Evolutionary conservation across 2,888 invertebrate genomes (phyloP).

Genomic region (Disparrhopalites patrizii): DNA sequence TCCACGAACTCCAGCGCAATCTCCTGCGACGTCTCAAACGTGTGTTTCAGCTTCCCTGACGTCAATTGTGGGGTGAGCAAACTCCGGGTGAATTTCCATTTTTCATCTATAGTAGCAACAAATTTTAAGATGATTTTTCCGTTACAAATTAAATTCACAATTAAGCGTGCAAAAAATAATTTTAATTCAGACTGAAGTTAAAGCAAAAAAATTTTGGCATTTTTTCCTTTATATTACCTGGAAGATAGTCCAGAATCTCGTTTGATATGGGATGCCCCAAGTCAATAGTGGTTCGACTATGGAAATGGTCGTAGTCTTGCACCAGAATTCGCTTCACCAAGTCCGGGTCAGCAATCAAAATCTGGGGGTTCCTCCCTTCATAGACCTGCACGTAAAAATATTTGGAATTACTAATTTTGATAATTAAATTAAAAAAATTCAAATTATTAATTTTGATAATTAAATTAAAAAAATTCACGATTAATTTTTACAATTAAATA

Average conservation of each 20-base stretch:
- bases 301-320: constrained; percentile 33
- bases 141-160: too few relatives aligned
- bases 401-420: too few relatives aligned
- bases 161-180: background rate
- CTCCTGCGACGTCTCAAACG: constrained; percentile 30
- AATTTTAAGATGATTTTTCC: too few relatives aligned
- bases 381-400: constrained; percentile 23
- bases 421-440: too few relatives aligned
- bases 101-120: constrained; percentile 34
- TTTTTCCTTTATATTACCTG: constrained; percentile 17
- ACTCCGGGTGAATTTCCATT: constrained; percentile 37
- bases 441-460: too few relatives aligned
- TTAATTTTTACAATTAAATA: too few relatives aligned
- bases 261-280: constrained; percentile 32
- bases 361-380: constrained; percentile 33
- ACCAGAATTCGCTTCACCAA: constrained; percentile 28
- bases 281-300: constrained; percentile 28
- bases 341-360: constrained; percentile 33
- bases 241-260: constrained; percentile 35
- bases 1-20: constrained; percentile 32
- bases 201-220: too few relatives aligned
- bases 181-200: background rate
- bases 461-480: too few relatives aligned
- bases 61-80: constrained; percentile 41
- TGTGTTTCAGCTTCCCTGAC: constrained; percentile 37